Conservation (phyloP, 2,888 invertebrate species). For the Nebria salina region DNA sequence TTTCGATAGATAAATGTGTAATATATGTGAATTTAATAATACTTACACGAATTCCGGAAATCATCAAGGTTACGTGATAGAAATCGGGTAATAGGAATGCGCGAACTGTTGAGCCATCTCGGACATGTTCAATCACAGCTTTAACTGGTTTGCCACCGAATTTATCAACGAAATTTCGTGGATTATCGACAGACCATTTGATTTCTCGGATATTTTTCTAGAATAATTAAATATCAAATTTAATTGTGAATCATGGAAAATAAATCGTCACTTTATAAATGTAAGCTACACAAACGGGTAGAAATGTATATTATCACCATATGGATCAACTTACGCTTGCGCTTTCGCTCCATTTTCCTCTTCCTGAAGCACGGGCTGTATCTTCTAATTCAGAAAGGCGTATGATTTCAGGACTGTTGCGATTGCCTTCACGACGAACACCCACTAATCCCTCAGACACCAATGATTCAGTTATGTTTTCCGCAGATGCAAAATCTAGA, state of each 20-base stretch:
- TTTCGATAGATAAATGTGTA: neutral
- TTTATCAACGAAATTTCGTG: conserved; percentile 84
- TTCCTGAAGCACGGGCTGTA: conserved; percentile 84
- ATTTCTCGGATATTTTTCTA: conserved; percentile 84
- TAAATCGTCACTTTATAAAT: neutral
- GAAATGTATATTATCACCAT: neutral
- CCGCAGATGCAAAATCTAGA: conserved; percentile 71
- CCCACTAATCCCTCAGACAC: conserved; percentile 90
- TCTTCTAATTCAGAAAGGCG: conserved; percentile 88
- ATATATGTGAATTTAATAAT: conserved; percentile 11
- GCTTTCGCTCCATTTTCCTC: conserved; percentile 77
- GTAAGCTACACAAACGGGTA: neutral
- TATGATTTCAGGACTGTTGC: conserved; percentile 72
- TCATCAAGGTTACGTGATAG: conserved; percentile 92
- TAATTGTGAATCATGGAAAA: neutral
- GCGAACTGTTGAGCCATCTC: conserved; percentile 96
- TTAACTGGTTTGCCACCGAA: conserved; percentile 86
- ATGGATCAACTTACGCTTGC: conserved; percentile 10
- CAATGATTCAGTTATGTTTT: conserved; percentile 88
- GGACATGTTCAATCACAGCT: conserved; percentile 96
- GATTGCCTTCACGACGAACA: conserved; percentile 76
- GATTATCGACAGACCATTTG: conserved; percentile 89
- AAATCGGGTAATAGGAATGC: conserved; percentile 91
- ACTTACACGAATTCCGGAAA: conserved; percentile 89
- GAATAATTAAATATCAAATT: conserved; percentile 47